Evolutionary conservation across 2,113 vertebrate genomes (phyloP), one percentile per base, ranked within the genome.

Genomic region (Epinephelus cyanopodus): DNA sequence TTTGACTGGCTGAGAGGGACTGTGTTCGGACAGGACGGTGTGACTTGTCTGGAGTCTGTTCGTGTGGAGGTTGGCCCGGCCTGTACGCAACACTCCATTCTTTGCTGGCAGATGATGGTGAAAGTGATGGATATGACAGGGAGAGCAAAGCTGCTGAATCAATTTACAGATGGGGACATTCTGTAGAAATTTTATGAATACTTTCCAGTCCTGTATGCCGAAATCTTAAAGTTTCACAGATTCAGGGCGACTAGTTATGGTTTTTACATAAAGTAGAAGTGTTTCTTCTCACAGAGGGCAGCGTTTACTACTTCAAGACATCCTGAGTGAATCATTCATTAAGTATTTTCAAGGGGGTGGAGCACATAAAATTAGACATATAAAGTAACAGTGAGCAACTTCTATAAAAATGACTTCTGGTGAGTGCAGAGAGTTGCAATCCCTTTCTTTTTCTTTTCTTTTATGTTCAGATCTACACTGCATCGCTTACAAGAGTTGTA

Each of bases 71-170:
- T 12, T 70, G 76, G 75, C 76, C 61, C 72, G 33, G 64, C 5
- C 15, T 45, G n/a, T 47, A 65, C 2, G 29, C 65, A 73, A 23
- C 56, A 45, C 54, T 77, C 62, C 42, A 2, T 58, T 74, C 68
- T 54, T 18, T 53, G 74, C 64, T 90, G 75, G 62, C 84, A 84
- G 18, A 60, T 64, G 58, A 68, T 47, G 15, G 80, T 75, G 87
- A 67, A 82, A 61, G 79, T 88, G 83, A 93, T 92, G 81, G 77
- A 83, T 86, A 81, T 79, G 89, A 77, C 88, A 83, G 74, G 79
- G 73, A 52, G 76, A 84, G 74, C 60, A 63, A 85, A 63, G 80
- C 87, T 90, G 85, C 62, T 82, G 74, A 92, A 88, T 89, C 85
- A 29, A 87, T 89, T 87, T 62, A 86, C 73, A 88, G 63, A 77